Base-by-base conservation (phyloP, 2,888 invertebrate genomes). In the Parapristionchus giblindavisi region DNA sequence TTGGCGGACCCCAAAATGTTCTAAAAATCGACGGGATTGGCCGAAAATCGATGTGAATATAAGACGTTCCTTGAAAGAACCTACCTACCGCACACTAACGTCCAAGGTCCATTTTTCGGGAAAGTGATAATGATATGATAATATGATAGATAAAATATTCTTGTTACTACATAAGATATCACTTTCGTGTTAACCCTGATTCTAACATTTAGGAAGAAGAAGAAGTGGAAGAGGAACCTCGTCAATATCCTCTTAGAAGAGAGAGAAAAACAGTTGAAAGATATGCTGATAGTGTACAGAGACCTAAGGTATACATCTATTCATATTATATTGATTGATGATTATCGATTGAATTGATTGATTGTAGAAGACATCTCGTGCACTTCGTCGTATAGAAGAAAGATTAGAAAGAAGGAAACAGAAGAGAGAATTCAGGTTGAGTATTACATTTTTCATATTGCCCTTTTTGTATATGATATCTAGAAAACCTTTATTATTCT, bases 251-350 rank as follows among this genome's bases (percentile, higher is more conserved):
- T 4, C 77, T 80, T 24, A 73, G 34, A 70, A 56, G 43, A 40
- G 72, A 29, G 60, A 24, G 70, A 5, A 65, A 66, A 40, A 68
- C 78, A 24, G 79, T 79, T 29, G 75, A 79, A 58, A 60, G 79
- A 48, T 75, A 65, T 63, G 43, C 48, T 3, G 73, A 36, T 43
- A 43, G 24, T 27, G n/a, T 36, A 29, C 56, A 65, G 43, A 54
- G 40, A 51, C 29, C 51, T 43, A 60, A 56, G 14, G 60, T 52
- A n/a, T 2, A 36, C 32, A 27, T 77, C 34, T 14, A 21, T 34
- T 43, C 32, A 5, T 36, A 40, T 21, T 54, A 38, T 24, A 52
- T 51, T 48, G 1, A 17, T 27, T 3, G 27, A 27, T 61, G 34
- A 58, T 8, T 43, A 43, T 43, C n/a, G n/a, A 43, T 14, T 43